Evolutionary conservation across 2,888 invertebrate genomes (phyloP).

Genomic region (Cheilosia urbana): DNA sequence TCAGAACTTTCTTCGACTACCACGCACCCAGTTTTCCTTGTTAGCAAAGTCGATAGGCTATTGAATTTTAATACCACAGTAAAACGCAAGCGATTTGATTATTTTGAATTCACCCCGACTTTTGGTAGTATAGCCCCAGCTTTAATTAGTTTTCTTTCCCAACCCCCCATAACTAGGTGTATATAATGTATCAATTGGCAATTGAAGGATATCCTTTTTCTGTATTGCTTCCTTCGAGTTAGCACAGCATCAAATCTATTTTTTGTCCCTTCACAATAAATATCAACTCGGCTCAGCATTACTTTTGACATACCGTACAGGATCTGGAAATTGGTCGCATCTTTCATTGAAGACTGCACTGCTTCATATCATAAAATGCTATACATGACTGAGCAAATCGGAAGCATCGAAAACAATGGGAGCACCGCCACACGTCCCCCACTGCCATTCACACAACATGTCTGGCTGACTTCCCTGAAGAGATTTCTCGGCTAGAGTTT

Average conservation of each 20-base stretch:
- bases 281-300: conserved; percentile 49
- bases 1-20: too few relatives aligned
- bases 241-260: conserved; percentile 54
- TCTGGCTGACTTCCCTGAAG: conserved; percentile 65
- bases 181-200: not conserved
- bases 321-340: conserved; percentile 61
- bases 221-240: conserved; percentile 31
- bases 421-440: conserved; percentile 20
- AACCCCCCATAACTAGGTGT: too few relatives aligned
- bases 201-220: conserved; percentile 48
- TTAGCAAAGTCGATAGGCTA: too few relatives aligned
- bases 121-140: too few relatives aligned
- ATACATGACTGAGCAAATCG: conserved; percentile 63
- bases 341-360: conserved; percentile 55
- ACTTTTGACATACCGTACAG: conserved; percentile 53
- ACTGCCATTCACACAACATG: conserved; percentile 34
- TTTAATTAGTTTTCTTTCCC: too few relatives aligned
- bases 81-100: too few relatives aligned
- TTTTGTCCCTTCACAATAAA: conserved; percentile 55
- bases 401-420: conserved; percentile 47
- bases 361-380: conserved; percentile 70
- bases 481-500: conserved; percentile 60
- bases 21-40: too few relatives aligned
- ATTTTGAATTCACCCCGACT: too few relatives aligned
- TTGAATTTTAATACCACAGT: too few relatives aligned